These are phyloP conservation scores for Lepus oiostolus DNA, from an alignment of 2,797 vertebrate species.

Conservation along the genomic window DNA sequence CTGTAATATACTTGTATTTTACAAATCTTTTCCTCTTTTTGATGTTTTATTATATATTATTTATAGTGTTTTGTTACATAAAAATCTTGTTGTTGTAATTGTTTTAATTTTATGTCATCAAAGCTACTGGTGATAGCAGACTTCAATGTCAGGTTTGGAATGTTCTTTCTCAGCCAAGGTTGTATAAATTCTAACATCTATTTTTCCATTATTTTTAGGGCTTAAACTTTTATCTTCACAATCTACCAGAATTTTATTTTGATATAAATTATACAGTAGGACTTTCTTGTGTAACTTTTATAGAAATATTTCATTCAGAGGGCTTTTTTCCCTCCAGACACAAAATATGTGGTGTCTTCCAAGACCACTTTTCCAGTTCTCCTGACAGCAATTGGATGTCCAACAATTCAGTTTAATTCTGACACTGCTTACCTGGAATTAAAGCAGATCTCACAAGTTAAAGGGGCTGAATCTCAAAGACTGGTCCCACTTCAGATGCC, in stretches of 20 bases:
- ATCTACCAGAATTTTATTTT: constrained; percentile 53
- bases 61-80: constrained; percentile 16
- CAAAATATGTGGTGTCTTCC: not conserved
- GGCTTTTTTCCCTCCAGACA: not conserved
- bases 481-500: not conserved
- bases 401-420: not conserved
- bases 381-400: not conserved
- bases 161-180: constrained; percentile 44
- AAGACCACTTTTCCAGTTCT: not conserved
- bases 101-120: constrained; percentile 20
- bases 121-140: constrained; percentile 40
- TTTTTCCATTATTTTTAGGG: constrained; percentile 47
- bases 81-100: not conserved
- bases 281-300: constrained; percentile 40
- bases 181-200: constrained; percentile 31
- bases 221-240: constrained; percentile 53
- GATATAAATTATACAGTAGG: not conserved
- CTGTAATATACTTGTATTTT: not conserved
- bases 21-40: not conserved
- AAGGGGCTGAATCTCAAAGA: not conserved
- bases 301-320: not conserved
- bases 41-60: constrained; percentile 14
- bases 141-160: constrained; percentile 47
- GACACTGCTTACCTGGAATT: not conserved
- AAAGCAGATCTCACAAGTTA: not conserved